Evolutionary conservation across 2,888 invertebrate genomes (phyloP).

Genomic region (Fragum whitleyi): DNA sequence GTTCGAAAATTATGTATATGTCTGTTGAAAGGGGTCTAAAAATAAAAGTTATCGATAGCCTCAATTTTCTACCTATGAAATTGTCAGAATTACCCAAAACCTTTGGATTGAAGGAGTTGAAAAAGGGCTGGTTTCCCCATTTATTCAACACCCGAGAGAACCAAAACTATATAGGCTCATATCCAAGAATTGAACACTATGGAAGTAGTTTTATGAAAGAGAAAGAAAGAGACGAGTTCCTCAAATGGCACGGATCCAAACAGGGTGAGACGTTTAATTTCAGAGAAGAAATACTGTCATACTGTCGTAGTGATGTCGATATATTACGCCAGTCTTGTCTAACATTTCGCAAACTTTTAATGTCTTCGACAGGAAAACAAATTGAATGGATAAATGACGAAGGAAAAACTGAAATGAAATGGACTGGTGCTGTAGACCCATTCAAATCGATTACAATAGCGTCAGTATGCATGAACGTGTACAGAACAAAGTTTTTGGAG

Average conservation of each 20-base stretch:
- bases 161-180: slow-evolving; percentile 43
- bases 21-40: too few relatives aligned
- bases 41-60: slow-evolving; percentile 43
- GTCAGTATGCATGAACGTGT: too few relatives aligned
- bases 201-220: slow-evolving; percentile 29
- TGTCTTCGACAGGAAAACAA: slow-evolving; percentile 17
- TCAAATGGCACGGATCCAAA: slow-evolving; percentile 21
- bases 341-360: slow-evolving; percentile 38
- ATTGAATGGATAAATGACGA: slow-evolving; percentile 20
- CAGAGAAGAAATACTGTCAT: slow-evolving; percentile 36
- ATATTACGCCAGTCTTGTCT: slow-evolving; percentile 49
- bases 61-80: slow-evolving; percentile 55
- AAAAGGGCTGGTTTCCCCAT: too few relatives aligned
- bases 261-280: slow-evolving; percentile 31
- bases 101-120: slow-evolving; percentile 50
- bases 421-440: slow-evolving; percentile 42
- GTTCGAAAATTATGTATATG: too few relatives aligned
- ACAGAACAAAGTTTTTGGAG: too few relatives aligned
- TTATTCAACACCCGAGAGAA: slow-evolving; percentile 48
- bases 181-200: slow-evolving; percentile 42
- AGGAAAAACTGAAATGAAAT: slow-evolving; percentile 27
- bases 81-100: slow-evolving; percentile 47
- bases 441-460: too few relatives aligned
- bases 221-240: slow-evolving; percentile 27
- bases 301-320: too few relatives aligned